Conservation (phyloP, 2,797 vertebrate species). For the Sebastes goodei region DNA sequence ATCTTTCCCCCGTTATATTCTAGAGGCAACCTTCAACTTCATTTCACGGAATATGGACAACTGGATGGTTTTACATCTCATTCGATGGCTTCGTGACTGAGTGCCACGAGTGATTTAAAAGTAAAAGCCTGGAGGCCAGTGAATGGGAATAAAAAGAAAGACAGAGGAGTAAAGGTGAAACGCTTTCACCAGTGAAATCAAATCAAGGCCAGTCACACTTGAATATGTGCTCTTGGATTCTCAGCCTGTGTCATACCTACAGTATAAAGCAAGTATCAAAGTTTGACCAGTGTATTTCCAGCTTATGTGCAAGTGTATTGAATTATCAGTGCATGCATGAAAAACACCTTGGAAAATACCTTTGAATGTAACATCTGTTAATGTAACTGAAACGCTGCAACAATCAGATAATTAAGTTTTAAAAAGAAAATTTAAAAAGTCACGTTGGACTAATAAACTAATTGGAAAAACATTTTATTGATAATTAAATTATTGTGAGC, state of each 20-base stretch:
- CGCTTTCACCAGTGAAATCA: slow-evolving; percentile 1
- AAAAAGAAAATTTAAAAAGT: not conserved
- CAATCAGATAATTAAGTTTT: not conserved
- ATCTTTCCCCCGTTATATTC: slow-evolving; percentile 24
- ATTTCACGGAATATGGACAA: not conserved
- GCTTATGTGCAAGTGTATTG: not conserved
- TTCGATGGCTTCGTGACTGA: not conserved
- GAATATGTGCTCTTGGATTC: not conserved
- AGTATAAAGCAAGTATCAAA: not conserved
- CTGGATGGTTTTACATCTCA: not conserved
- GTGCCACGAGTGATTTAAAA: not conserved
- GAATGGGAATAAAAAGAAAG: not conserved
- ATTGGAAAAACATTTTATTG: not conserved
- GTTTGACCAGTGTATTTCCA: not conserved
- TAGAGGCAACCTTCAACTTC: not conserved
- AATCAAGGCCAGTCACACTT: slow-evolving; percentile 7
- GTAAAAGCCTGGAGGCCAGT: not conserved
- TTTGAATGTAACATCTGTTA: not conserved
- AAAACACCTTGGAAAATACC: not conserved
- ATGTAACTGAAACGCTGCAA: not conserved
- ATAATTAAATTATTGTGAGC: not conserved
- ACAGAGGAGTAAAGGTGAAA: not conserved
- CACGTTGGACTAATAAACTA: not conserved
- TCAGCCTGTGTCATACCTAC: not conserved
- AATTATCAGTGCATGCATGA: not conserved